Percentiles rank a stretch among this genome's conserved stretches.
These are phyloP conservation scores for Trinorchestia longiramus DNA, from an alignment of 1,140 invertebrate genomes.

Conservation along the genomic window DNA sequence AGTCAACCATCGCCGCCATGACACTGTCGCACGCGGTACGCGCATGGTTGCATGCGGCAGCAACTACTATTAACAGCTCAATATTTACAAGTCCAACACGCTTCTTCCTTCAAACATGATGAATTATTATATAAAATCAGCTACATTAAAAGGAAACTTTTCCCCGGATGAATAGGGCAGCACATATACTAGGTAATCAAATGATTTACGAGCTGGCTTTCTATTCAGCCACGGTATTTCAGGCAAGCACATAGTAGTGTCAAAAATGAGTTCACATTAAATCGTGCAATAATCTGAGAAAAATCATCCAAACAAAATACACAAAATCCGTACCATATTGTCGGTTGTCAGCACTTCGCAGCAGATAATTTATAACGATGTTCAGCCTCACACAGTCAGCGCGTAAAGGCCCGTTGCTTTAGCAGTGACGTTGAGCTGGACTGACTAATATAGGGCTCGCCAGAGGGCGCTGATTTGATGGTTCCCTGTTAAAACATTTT, in stretches of 20 bases:
- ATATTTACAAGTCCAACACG: background rate
- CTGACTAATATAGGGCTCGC: constrained; percentile 10
- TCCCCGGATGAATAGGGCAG: background rate
- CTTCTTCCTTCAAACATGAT: background rate
- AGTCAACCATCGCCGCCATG: constrained; percentile 26
- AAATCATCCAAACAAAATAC: background rate
- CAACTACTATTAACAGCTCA: background rate
- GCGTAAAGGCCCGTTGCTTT: constrained; percentile 7
- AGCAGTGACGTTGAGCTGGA: constrained; percentile 44
- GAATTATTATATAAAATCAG: background rate
- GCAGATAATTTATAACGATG: constrained; percentile 25
- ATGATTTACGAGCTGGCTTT: background rate
- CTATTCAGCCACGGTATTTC: background rate
- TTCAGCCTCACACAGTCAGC: constrained; percentile 36
- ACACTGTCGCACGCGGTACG: background rate
- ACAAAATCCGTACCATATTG: constrained; percentile 29
- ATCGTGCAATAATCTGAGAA: background rate
- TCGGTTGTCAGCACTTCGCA: background rate
- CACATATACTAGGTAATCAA: background rate
- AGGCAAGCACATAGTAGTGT: background rate
- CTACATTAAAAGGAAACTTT: background rate
- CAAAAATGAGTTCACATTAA: background rate
- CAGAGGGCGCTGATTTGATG: constrained; percentile 18
- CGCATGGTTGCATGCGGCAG: background rate
- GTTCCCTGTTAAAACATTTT: constrained; percentile 23